A percentile compares a stretch with the other conserved stretches of the same genome.
Conservation (phyloP, 1,140 invertebrate species). For the Drosophila leontia region DNA sequence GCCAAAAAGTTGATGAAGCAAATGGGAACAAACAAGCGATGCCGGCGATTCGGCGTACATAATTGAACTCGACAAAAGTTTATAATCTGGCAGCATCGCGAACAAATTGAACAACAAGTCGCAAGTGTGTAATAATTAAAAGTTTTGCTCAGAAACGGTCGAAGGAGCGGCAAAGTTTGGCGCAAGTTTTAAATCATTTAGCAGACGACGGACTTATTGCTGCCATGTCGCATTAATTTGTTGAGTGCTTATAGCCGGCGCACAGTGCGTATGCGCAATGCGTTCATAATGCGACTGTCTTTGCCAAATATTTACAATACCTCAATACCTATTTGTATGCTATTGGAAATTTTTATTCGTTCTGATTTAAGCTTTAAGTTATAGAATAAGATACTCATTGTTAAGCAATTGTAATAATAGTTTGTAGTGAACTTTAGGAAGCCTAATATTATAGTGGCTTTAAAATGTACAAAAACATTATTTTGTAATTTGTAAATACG, state of each 20-base stretch:
- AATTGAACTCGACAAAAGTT: slow-evolving; percentile 75
- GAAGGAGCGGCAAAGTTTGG: slow-evolving; percentile 48
- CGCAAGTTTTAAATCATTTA: slow-evolving; percentile 73
- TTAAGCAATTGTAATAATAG: not conserved
- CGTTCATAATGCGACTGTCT: not conserved
- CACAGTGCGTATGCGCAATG: slow-evolving; percentile 56
- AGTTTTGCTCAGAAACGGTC: slow-evolving; percentile 53
- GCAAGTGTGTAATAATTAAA: slow-evolving; percentile 80
- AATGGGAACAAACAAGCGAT: slow-evolving; percentile 39
- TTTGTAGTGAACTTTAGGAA: not conserved
- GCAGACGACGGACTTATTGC: slow-evolving; percentile 61
- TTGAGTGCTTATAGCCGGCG: slow-evolving; percentile 17
- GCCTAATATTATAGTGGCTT: not conserved
- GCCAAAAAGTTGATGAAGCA: slow-evolving; percentile 34
- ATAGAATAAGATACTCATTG: not conserved
- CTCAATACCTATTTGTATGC: not conserved
- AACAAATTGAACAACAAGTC: slow-evolving; percentile 69
- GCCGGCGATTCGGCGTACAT: slow-evolving; percentile 45
- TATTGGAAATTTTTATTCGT: not conserved
- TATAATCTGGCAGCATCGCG: slow-evolving; percentile 75
- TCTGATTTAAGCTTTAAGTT: not conserved
- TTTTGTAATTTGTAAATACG: not conserved
- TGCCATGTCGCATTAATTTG: slow-evolving; percentile 46
- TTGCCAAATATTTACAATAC: not conserved
- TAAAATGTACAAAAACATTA: not conserved